phyloP scores from a whole-genome alignment of 2,113 vertebrate genomes.

The Malurus elegans region DNA sequence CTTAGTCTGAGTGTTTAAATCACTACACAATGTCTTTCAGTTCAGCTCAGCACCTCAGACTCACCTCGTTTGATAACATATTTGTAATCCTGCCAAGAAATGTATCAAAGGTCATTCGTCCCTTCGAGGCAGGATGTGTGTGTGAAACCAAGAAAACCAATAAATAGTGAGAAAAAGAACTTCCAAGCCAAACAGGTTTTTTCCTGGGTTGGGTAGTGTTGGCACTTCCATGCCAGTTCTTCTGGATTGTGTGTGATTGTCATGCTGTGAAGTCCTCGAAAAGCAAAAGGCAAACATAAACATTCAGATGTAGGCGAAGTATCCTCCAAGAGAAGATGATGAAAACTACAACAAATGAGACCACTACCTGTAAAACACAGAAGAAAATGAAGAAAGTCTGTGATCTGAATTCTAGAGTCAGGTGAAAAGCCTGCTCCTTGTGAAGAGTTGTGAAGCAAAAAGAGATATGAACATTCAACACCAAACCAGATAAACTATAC shows the following conservation, averaged over 20 bases:
- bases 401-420: not conserved
- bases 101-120: not conserved
- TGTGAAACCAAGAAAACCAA: not conserved
- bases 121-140: not conserved
- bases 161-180: not conserved
- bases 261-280: accelerated
- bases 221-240: not conserved
- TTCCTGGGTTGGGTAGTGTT: not conserved
- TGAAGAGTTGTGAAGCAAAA: not conserved
- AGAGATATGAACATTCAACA: not conserved
- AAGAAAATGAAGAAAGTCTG: not conserved
- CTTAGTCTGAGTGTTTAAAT: not conserved
- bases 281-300: not conserved
- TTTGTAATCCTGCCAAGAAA: not conserved
- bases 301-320: not conserved
- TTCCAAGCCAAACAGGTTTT: not conserved
- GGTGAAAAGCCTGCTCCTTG: not conserved
- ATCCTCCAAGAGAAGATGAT: not conserved
- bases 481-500: not conserved
- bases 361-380: not conserved
- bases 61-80: not conserved
- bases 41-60: not conserved
- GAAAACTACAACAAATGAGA: not conserved
- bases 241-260: not conserved
- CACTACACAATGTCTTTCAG: not conserved